These are phyloP conservation scores for Allygus modestus DNA, from an alignment of 2,888 invertebrate species.

Conservation along the genomic window DNA sequence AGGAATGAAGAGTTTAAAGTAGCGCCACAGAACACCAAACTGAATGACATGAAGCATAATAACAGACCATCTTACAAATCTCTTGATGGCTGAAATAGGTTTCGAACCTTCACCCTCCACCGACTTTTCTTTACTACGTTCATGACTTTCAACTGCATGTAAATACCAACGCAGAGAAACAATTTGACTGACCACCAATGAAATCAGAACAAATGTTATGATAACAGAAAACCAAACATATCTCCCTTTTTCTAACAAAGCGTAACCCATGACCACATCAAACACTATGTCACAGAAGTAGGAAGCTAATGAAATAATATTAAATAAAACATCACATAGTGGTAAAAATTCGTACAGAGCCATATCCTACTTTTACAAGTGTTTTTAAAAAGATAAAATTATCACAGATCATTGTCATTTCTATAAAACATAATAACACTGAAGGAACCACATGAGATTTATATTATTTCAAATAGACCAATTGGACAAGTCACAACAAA, in stretches of 20 bases:
- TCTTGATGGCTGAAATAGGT: constrained; percentile 64
- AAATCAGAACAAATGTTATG: constrained; percentile 83
- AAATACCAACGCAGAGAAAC: constrained; percentile 88
- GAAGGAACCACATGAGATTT: neutral
- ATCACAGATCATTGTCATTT: constrained; percentile 52
- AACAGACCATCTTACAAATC: constrained; percentile 66
- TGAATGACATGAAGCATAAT: constrained; percentile 81
- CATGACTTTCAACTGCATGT: constrained; percentile 71
- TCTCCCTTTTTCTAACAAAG: constrained; percentile 84
- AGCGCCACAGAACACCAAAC: constrained; percentile 85
- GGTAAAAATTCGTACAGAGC: constrained; percentile 85
- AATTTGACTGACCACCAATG: constrained; percentile 85
- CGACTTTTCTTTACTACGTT: constrained; percentile 67
- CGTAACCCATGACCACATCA: constrained; percentile 91
- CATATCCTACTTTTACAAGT: constrained; percentile 56
- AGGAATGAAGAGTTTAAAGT: constrained; percentile 90
- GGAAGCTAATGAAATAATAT: constrained; percentile 92
- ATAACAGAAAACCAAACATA: constrained; percentile 83
- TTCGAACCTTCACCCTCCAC: constrained; percentile 62
- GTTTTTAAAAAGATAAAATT: constrained; percentile 11
- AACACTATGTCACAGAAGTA: constrained; percentile 95
- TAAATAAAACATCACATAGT: constrained; percentile 93
- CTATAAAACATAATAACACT: constrained; percentile 48
- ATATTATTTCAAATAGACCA: neutral
- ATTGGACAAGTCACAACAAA: neutral